Conservation (phyloP, 2,113 vertebrate genomes). For the Archocentrus centrarchus region DNA sequence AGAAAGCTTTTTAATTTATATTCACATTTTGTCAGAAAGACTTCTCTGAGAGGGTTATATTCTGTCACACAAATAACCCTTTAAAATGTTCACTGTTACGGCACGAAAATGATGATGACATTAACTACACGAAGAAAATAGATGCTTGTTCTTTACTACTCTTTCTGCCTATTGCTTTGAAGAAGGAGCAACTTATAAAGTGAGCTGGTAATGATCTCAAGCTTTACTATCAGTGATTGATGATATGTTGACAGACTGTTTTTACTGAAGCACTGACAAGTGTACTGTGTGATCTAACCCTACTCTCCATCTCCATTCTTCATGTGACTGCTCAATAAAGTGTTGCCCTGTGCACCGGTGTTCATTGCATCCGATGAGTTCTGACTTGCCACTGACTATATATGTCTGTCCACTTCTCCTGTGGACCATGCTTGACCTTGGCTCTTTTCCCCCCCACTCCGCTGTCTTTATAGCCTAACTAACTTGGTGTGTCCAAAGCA, state of each 20-base stretch:
- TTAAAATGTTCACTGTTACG: neutral
- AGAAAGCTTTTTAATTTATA: neutral
- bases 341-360: neutral
- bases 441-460: neutral
- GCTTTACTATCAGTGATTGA: neutral
- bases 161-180: neutral
- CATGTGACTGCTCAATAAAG: conserved; percentile 10
- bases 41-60: neutral
- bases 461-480: neutral
- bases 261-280: neutral
- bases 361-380: neutral
- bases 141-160: neutral
- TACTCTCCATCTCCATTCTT: neutral
- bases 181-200: neutral
- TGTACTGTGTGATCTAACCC: neutral
- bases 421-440: neutral
- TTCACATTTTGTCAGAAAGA: neutral
- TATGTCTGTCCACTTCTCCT: neutral
- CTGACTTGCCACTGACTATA: neutral
- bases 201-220: neutral
- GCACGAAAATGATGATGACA: neutral
- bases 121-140: neutral
- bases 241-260: neutral
- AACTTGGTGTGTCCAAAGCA: neutral
- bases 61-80: neutral